Base-by-base conservation (phyloP, 2,888 invertebrate genomes). In the Alcis repandata region DNA sequence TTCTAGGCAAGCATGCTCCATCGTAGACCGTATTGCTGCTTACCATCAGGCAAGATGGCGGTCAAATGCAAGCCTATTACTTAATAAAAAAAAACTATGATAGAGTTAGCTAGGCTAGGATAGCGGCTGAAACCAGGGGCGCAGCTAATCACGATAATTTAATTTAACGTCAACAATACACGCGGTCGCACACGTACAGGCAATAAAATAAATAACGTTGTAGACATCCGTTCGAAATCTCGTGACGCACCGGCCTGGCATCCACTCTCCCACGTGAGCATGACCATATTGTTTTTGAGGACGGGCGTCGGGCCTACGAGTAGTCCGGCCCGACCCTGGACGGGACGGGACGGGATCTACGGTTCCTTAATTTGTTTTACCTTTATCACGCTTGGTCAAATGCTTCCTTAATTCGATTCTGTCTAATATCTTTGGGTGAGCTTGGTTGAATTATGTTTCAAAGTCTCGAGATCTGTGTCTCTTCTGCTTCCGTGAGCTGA, bases 191-290 rank as follows among this genome's bases (percentile, higher is more conserved):
- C 51, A 43, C 51, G 41, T 20, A 33, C 17, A 0, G 32, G 11
- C 32, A 20, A 43, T 59, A 43, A 59, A 59, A 51, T 33, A 59
- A 51, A 41, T 58, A 49, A 41, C 51, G 22, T 20, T 17, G 49
- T 17, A 13, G 53, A 54, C 53, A 61, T 61, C 61, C 54, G 61
- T 46, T 61, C n/a, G 36, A 22, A 52, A 51, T 13, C 13, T 10
- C 15, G 10, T 61, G 46, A 53, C 61, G 32, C 54, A 54, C 32
- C 11, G 54, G 13, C 32, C 19, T 2, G 20, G 32, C 51, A 41
- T 43, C 48, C 13, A n/a, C 46, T n/a, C 8, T 27, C 52, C 48
- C 54, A 46, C 41, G 48, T 48, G 40, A 54, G 27, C 27, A n/a
- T n/a, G 27, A 27, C n/a, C n/a, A 22, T 8, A 19, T 60, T 53